Percentiles rank a stretch among this genome's conserved stretches.
phyloP scores from a whole-genome alignment of 2,888 invertebrate species.

The Helleia helle region DNA sequence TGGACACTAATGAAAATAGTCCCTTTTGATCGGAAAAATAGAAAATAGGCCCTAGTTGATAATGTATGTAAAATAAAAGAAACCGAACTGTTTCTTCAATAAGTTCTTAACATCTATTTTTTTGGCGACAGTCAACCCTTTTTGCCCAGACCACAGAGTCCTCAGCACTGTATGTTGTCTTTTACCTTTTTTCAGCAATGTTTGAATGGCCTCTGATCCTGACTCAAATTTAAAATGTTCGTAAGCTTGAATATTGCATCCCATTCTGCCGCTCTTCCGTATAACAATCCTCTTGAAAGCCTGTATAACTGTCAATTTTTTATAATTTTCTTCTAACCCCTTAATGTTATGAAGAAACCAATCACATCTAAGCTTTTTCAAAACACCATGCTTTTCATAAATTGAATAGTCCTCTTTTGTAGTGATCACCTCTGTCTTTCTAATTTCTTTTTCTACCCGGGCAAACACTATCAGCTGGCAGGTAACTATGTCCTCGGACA shows the following conservation, averaged over 20 bases:
- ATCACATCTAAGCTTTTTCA: conserved; percentile 8
- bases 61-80: too few relatives aligned
- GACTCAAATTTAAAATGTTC: not conserved
- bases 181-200: conserved; percentile 1
- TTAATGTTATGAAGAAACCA: conserved; percentile 6
- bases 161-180: conserved; percentile 10
- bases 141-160: too few relatives aligned
- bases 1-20: too few relatives aligned
- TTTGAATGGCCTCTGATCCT: not conserved
- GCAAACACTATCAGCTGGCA: conserved; percentile 19
- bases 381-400: conserved; percentile 5
- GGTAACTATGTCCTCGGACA: conserved; percentile 19
- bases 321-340: not conserved
- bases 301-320: conserved; percentile 8
- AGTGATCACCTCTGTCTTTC: conserved; percentile 14
- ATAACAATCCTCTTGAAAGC: conserved; percentile 12
- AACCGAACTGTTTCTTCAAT: conserved; percentile 15
- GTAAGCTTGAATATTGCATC: not conserved
- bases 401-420: conserved; percentile 10
- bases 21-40: too few relatives aligned
- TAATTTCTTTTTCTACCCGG: conserved; percentile 16
- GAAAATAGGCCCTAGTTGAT: too few relatives aligned
- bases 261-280: conserved; percentile 11
- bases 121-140: conserved; percentile 9
- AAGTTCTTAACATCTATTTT: conserved; percentile 14